Conservation (phyloP, 1,140 invertebrate genomes). For the Papilio aristodemus region DNA sequence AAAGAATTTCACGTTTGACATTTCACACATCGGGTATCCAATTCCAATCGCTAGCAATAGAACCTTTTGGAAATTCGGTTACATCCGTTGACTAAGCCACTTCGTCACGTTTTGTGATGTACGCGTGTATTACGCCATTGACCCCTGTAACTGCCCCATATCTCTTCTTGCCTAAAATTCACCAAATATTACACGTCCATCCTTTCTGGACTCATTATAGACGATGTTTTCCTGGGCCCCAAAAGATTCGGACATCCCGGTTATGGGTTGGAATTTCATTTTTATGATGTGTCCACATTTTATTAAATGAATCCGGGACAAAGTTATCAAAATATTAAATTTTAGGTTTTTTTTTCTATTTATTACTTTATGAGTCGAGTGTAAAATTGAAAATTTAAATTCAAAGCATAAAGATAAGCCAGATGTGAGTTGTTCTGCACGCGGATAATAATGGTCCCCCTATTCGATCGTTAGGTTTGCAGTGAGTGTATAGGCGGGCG, state of each 20-base stretch:
- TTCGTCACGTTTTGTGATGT: conserved; percentile 33
- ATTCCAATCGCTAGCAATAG: neutral
- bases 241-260: conserved; percentile 7
- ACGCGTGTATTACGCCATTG: conserved; percentile 1
- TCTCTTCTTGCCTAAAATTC: conserved; percentile 18
- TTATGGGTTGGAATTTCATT: conserved; percentile 10
- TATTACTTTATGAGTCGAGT: too few relatives aligned
- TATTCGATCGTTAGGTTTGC: neutral
- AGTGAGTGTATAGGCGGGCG: conserved; percentile 41
- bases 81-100: neutral
- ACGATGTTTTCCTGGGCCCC: conserved; percentile 9
- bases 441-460: conserved; percentile 10
- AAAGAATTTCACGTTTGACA: conserved; percentile 6
- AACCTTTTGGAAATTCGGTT: conserved; percentile 13
- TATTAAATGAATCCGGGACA: neutral
- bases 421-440: too few relatives aligned
- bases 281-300: conserved; percentile 5
- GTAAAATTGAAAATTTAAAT: conserved; percentile 10
- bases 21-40: neutral
- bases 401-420: too few relatives aligned
- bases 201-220: neutral
- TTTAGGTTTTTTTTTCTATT: too few relatives aligned
- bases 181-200: conserved; percentile 19
- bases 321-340: neutral
- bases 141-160: conserved; percentile 13